These are phyloP conservation scores for Mamestra configurata DNA, from an alignment of 1,140 invertebrate species.

Conservation along the genomic window DNA sequence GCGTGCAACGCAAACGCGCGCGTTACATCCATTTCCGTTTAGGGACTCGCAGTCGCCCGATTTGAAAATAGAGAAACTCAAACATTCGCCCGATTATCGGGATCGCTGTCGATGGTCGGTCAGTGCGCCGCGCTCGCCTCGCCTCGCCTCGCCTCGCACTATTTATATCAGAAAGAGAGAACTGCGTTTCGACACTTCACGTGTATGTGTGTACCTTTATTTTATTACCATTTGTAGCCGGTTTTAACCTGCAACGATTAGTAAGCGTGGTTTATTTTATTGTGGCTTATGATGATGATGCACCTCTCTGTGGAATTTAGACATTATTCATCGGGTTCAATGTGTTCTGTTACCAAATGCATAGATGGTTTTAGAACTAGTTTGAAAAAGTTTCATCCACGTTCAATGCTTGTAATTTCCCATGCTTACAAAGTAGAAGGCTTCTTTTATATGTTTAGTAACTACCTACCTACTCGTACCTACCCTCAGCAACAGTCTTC, in stretches of 20 bases:
- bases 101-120: conserved; percentile 84
- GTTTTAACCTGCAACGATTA: conserved; percentile 82
- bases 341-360: conserved; percentile 11
- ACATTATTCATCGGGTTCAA: conserved; percentile 52
- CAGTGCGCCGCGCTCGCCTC: conserved; percentile 76
- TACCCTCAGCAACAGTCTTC: not conserved
- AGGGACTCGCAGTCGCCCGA: conserved; percentile 71
- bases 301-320: conserved; percentile 65
- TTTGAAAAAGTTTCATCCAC: not conserved
- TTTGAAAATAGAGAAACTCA: conserved; percentile 86
- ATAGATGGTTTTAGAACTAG: not conserved
- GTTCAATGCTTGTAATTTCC: not conserved
- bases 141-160: conserved; percentile 74
- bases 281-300: conserved; percentile 73
- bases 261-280: conserved; percentile 79
- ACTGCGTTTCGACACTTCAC: conserved; percentile 79
- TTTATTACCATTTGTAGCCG: conserved; percentile 86
- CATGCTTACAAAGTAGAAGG: not conserved
- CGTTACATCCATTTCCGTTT: conserved; percentile 60
- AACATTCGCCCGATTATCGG: conserved; percentile 84
- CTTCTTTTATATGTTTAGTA: not conserved
- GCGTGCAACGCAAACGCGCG: conserved; percentile 68
- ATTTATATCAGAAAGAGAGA: conserved; percentile 84
- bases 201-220: conserved; percentile 80
- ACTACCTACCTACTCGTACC: too few relatives aligned